Evolutionary conservation across 2,888 invertebrate species (phyloP).

Genomic region (Drosophila anceps): DNA sequence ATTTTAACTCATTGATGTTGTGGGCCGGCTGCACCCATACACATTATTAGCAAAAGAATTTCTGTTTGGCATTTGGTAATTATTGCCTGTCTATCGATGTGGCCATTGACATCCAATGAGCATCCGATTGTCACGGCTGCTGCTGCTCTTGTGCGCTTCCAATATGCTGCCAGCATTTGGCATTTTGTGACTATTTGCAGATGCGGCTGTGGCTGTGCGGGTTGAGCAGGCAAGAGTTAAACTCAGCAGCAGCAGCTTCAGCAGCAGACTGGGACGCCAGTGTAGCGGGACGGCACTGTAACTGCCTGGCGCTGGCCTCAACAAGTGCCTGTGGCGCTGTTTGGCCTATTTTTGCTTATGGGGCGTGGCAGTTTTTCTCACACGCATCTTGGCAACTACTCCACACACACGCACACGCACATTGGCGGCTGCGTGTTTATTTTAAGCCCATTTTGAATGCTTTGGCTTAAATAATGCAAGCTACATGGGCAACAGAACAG

Average conservation of each 20-base stretch:
- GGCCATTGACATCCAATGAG: constrained; percentile 28
- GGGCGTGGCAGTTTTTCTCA: constrained; percentile 27
- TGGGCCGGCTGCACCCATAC: constrained; percentile 35
- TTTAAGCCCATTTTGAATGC: constrained; percentile 42
- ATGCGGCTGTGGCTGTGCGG: neutral
- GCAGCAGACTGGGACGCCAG: constrained; percentile 1
- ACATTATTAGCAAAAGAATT: constrained; percentile 49
- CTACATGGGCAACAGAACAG: constrained; percentile 60
- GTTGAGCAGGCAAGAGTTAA: neutral
- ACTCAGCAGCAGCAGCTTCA: neutral
- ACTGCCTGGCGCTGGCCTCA: constrained; percentile 12
- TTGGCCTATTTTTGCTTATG: constrained; percentile 36
- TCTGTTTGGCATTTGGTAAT: constrained; percentile 47
- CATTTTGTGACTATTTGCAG: constrained; percentile 20
- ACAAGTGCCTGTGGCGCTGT: constrained; percentile 34
- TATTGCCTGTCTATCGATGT: constrained; percentile 40
- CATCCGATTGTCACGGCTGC: constrained; percentile 18
- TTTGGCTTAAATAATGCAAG: constrained; percentile 75
- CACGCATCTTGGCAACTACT: constrained; percentile 37
- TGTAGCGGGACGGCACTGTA: constrained; percentile 22
- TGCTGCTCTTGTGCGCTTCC: constrained; percentile 32
- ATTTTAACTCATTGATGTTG: neutral
- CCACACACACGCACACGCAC: constrained; percentile 9
- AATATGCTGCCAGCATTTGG: constrained; percentile 44
- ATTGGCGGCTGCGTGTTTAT: constrained; percentile 14